Base-by-base conservation (phyloP, 2,888 invertebrate species). In the Brachylomia viminalis region DNA sequence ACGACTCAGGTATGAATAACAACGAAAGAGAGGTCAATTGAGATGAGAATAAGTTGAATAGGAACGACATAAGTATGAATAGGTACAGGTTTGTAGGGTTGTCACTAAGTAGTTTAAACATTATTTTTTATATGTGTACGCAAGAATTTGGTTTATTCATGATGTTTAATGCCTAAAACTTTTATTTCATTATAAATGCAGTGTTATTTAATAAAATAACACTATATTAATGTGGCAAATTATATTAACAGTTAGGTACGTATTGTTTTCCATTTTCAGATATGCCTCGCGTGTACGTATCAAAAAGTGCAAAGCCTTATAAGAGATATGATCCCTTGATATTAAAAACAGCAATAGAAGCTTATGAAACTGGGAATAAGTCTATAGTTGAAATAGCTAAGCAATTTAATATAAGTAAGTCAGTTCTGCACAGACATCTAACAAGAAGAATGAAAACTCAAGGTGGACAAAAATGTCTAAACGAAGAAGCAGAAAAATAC, bases 301-400 rank as follows among this genome's bases (percentile, higher is more conserved):
- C 33, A 52, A 66, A n/a, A 66, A 65, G 47, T 65, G 13, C 47
- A 49, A 65, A 66, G 17, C 52, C 49, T 52, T 66, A 33, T 52
- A 66, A 38, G n/a, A 66, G 66, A 2, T 81, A 81, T 54, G 72
- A 75, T 49, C 64, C 69, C 23, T 47, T 61, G 45, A 61, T 75
- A 65, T 65, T 81, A 67, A 59, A 75, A 58, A 66, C 59, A 47
- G 78, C 81, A 42, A 61, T 81, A 58, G 67, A 70, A 59, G 17
- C 66, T 0, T 72, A 75, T 62, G 47, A 54, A 49, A 70, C 33
- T 33, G 66, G 64, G 4, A 72, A 56, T 62, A 56, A 58, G 7
- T 64, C 67, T n/a, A 0, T 72, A 54, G n/a, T 64, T 64, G 64
- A 64, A 72, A 61, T 67, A 67, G 52, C n/a, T 67, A 54, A 54